These are phyloP conservation scores for Xiphophorus maculatus DNA, from an alignment of 2,113 vertebrate genomes.

Conservation along the genomic window DNA sequence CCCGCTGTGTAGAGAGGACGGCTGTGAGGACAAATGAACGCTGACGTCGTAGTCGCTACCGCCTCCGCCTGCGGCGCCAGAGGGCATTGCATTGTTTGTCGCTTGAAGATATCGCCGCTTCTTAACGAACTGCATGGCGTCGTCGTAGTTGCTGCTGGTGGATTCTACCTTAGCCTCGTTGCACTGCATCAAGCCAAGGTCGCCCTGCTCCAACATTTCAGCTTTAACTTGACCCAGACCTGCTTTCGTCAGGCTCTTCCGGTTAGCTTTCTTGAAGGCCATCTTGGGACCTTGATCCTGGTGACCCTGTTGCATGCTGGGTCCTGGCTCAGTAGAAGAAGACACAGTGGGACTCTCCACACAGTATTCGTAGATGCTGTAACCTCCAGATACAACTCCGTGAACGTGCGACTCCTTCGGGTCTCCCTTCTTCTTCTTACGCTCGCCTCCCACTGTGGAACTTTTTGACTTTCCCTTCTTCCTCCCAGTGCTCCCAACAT, in stretches of 20 bases:
- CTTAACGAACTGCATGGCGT: constrained; percentile 99
- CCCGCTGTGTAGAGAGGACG: constrained; percentile 89
- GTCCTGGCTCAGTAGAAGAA: constrained; percentile 84
- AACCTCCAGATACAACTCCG: constrained; percentile 70
- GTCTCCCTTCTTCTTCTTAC: constrained; percentile 85
- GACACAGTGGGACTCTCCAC: constrained; percentile 87
- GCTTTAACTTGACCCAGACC: constrained; percentile 83
- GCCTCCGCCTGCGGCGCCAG: constrained; percentile 53
- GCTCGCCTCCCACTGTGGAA: constrained; percentile 84
- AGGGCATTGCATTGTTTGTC: constrained; percentile 68
- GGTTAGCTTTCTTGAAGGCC: constrained; percentile 91
- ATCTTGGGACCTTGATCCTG: constrained; percentile 89
- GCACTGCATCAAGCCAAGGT: constrained; percentile 87
- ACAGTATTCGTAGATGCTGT: constrained; percentile 87
- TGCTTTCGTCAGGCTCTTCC: constrained; percentile 87
- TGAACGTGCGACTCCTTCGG: constrained; percentile 60
- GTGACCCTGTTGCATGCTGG: constrained; percentile 87
- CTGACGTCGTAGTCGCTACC: constrained; percentile 88
- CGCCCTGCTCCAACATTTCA: constrained; percentile 82
- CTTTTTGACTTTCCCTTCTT: constrained; percentile 93
- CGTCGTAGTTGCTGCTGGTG: constrained; percentile 92
- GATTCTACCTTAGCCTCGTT: constrained; percentile 84
- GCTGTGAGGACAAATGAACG: constrained; percentile 89
- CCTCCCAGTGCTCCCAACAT: constrained; percentile 83
- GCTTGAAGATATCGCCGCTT: constrained; percentile 95